Conservation (phyloP, 2,888 invertebrate genomes). For the Heteromyza rotundicornis region DNA sequence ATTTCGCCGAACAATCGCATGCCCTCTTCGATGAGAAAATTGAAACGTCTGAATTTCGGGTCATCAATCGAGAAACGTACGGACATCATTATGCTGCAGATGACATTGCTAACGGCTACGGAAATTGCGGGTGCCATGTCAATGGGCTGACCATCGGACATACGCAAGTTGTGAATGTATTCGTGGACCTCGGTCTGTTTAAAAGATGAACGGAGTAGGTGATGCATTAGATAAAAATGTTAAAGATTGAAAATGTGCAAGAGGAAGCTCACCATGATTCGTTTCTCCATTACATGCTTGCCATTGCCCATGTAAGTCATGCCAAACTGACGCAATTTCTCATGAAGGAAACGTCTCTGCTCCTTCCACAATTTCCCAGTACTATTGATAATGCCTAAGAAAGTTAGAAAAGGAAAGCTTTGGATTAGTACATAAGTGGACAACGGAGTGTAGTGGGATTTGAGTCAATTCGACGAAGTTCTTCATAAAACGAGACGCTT, state of each 20-base stretch:
- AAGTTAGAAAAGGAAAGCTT: no score
- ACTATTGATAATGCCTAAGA: slow-evolving; percentile 85
- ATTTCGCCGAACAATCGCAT: slow-evolving; percentile 86
- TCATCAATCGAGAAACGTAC: slow-evolving; percentile 82
- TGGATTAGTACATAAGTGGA: no score
- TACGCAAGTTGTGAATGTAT: slow-evolving; percentile 71
- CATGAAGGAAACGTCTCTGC: slow-evolving; percentile 85
- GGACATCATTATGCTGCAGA: slow-evolving; percentile 89
- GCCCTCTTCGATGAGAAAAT: slow-evolving; percentile 88
- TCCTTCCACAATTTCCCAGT: slow-evolving; percentile 90
- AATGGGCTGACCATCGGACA: slow-evolving; percentile 71
- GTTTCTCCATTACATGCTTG: slow-evolving; percentile 80
- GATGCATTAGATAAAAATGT: neutral
- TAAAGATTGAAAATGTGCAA: neutral
- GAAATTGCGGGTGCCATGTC: slow-evolving; percentile 79
- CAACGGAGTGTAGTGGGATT: no score
- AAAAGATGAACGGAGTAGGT: neutral
- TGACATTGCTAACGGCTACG: slow-evolving; percentile 86
- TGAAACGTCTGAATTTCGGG: slow-evolving; percentile 77
- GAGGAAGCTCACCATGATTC: slow-evolving; percentile 75
- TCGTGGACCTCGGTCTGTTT: slow-evolving; percentile 76
- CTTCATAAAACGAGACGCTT: neutral
- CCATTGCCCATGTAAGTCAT: slow-evolving; percentile 85
- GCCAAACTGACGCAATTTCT: slow-evolving; percentile 83
- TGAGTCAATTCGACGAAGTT: neutral